Evolutionary conservation across 1,140 invertebrate genomes (phyloP).

Genomic region (Sycophaga agraensis): DNA sequence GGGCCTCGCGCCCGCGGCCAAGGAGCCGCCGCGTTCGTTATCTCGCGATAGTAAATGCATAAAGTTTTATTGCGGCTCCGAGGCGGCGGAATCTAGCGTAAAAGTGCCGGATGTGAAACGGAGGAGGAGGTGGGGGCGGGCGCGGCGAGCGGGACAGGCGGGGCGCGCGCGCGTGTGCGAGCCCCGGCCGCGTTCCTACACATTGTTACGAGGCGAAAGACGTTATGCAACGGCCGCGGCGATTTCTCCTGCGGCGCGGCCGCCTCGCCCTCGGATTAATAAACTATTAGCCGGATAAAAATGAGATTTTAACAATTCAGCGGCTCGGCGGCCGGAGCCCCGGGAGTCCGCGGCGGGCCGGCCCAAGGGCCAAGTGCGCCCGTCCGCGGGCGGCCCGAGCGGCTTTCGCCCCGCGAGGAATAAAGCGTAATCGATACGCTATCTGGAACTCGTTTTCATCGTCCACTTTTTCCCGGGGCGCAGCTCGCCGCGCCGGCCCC

Average conservation of each 20-base stretch:
- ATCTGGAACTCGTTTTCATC: slow-evolving; percentile 24
- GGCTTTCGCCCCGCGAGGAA: slow-evolving; percentile 13
- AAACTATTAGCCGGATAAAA: slow-evolving; percentile 24
- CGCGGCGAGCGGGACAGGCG: slow-evolving; percentile 25
- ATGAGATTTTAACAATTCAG: slow-evolving; percentile 29
- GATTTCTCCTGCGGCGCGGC: background rate
- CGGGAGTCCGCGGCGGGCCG: background rate
- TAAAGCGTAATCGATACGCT: slow-evolving; percentile 31
- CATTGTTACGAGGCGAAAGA: slow-evolving; percentile 53
- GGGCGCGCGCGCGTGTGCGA: slow-evolving; percentile 27
- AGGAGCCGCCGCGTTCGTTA: slow-evolving; percentile 40
- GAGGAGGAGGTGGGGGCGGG: slow-evolving; percentile 15
- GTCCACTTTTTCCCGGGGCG: background rate
- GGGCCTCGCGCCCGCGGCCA: background rate
- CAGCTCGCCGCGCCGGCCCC: background rate
- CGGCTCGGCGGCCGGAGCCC: background rate
- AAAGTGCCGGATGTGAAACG: slow-evolving; percentile 38
- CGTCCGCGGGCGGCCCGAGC: too few relatives aligned
- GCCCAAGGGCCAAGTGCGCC: too few relatives aligned
- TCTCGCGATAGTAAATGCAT: slow-evolving; percentile 47
- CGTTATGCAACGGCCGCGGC: slow-evolving; percentile 46
- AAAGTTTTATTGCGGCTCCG: slow-evolving; percentile 44
- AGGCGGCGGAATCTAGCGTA: slow-evolving; percentile 31
- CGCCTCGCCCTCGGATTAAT: slow-evolving; percentile 3
- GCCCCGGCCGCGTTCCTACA: background rate